Evolutionary conservation across 1,140 invertebrate genomes (phyloP), one percentile per base, ranked within the genome.

Genomic region (Neodiprion lecontei): DNA sequence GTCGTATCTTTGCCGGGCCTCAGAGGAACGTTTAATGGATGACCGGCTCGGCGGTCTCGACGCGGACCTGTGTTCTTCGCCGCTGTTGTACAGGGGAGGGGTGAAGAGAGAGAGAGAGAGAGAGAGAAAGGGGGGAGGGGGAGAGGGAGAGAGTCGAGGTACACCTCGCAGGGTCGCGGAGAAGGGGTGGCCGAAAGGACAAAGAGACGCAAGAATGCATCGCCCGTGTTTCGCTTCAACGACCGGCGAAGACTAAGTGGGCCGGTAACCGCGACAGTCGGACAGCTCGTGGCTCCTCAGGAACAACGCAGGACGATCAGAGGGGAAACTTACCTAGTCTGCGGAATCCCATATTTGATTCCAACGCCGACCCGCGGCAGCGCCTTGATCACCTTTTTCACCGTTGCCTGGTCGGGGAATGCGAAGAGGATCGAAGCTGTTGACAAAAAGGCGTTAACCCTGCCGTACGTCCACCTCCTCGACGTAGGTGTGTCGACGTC

Each of bases 261-360:
- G 71, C 69, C 49, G 23, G 1, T 7, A 66, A 12, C 53, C 5
- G 11, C 65, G 72, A 72, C 48, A 40, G 53, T 40, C 21, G 69
- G n/a, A 21, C 17, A 47, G 48, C 8, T 70, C 69, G 21, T 70
- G 21, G 21, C 21, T 70, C 21, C 69, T 21, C 48, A n/a, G 23
- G 9, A 47, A n/a, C 7, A 40, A 40, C 28, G 28, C 28, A 40
- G 28, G 28, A 40, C 28, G 28, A 40, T 40, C 28, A 40, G 28
- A 40, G 28, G 5, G 28, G 28, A 40, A 75, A 85, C 90, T 91
- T 88, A 96, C 95, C 96, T 95, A 74, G 96, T 98, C 90, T 99
- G 98, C 47, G 97, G 96, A 81, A 99, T 97, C 77, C 98, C 98
- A 86, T 99, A 99, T 89, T 99, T 99, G 89, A 99, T 97, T 79